Base-by-base conservation (phyloP, 1,140 invertebrate species). In the Anoplophora glabripennis region DNA sequence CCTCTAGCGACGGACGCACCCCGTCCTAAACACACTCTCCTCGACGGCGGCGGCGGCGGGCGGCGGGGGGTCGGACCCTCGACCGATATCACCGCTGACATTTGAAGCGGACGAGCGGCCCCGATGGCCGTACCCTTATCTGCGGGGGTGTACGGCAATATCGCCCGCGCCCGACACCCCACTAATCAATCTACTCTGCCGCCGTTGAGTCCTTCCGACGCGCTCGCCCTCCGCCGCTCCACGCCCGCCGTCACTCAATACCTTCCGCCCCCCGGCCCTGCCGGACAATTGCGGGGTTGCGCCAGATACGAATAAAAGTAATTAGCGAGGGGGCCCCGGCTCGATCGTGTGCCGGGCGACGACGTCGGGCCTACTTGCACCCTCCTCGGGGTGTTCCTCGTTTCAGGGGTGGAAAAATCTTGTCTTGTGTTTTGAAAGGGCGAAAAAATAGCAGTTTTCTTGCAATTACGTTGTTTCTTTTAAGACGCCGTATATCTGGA, bases 181-280 rank as follows among this genome's bases (percentile, higher is more conserved):
- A 63, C 61, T 63, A 63, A 63, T 63, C 61, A 63, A 63, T 63
- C 61, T 58, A 55, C 53, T 51, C 61, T 59, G 57, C 56, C 53
- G 28, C 56, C 47, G 9, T 37, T 33, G 40, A 38, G 57, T 51
- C 45, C 57, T 57, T 59, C 57, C 57, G 45, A 53, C 37, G 57
- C 56, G 56, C 35, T 55, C 47, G 10, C 45, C 56, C 28, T 33
- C 52, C 12, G 47, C 44, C 41, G 37, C 45, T n/a, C 42, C n/a
- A 12, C n/a, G n/a, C n/a, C 38, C 38, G n/a, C 38, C 38, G 38
- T 41, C n/a, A 41, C n/a, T 17, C 38, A n/a, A 15, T 41, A 41
- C 38, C 15, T n/a, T 41, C n/a, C n/a, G n/a, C n/a, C 14, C 42
- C 42, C 21, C 21, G 21, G 15, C 15, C n/a, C 42, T 10, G n/a